Base-by-base conservation (phyloP, 1,140 invertebrate species). In the Cydia splendana region DNA sequence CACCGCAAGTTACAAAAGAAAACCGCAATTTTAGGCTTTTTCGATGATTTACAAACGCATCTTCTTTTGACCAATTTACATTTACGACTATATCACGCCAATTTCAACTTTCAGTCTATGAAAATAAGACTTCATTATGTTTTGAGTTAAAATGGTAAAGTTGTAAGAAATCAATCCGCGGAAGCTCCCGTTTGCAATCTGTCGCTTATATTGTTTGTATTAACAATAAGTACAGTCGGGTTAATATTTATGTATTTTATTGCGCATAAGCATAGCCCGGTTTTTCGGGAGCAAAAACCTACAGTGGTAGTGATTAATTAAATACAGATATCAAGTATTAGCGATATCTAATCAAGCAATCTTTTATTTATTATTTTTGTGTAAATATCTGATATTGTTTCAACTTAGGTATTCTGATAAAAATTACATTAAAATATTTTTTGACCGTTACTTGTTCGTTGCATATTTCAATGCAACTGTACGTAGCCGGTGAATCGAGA, bases 391-490 rank as follows among this genome's bases (percentile, higher is more conserved):
- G 34, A 34, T 1, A 34, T 34, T 5, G 34, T 34, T 4, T 34
- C 34, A 0, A 34, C 5, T 34, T 34, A 24, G 24, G 24, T 24
- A 34, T 34, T 34, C 34, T 34, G 5, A 34, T 34, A 34, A 34
- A 4, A 34, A 34, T 34, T 34, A 34, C 4, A 34, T 30, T 30
- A 34, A 34, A 34, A 34, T 34, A 34, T 6, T 34, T 38, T 42
- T 42, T 42, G 38, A 42, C 38, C 0, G 9, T 10, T 42, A 42
- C 38, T 38, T 42, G 38, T 10, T 86, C 81, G 84, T 86, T 87
- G 13, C 45, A 15, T 48, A 48, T 15, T 81, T 83, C 80, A 84
- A 81, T 77, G 78, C 85, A 88, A 88, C 87, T 88, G 85, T 88
- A 74, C 75, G 65, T 76, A 74, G 77, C 79, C 79, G 57, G 18